phyloP scores from a whole-genome alignment of 2,797 vertebrate species.

The Galago senegalensis region DNA sequence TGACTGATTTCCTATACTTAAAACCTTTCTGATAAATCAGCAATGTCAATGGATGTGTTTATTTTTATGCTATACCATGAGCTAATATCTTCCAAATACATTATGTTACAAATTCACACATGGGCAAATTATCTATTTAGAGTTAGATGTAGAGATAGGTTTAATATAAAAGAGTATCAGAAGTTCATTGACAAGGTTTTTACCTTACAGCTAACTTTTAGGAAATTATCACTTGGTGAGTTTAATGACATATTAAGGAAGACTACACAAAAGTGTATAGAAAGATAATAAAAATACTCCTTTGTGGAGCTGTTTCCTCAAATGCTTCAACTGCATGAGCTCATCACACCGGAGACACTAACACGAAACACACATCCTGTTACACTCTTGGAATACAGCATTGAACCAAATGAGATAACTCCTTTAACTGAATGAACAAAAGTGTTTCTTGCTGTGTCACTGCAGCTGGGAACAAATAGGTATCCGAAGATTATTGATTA shows the following conservation, averaged over 20 bases:
- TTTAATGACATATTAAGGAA: slow-evolving; percentile 34
- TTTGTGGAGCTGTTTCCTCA: background rate
- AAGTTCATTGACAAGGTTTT: background rate
- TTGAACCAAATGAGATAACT: background rate
- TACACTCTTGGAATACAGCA: background rate
- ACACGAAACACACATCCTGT: background rate
- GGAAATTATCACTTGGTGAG: background rate
- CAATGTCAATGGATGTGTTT: background rate
- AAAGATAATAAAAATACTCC: background rate
- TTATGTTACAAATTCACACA: background rate
- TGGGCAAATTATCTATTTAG: background rate
- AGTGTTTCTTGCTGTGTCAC: background rate
- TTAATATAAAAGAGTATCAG: background rate
- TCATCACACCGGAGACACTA: too few species aligned
- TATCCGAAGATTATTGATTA: background rate
- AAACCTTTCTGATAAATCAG: background rate
- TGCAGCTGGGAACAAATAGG: background rate
- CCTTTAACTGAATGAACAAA: background rate
- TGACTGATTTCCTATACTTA: background rate
- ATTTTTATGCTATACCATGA: background rate
- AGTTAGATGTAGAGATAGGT: background rate
- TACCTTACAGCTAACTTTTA: background rate
- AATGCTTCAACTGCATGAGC: background rate
- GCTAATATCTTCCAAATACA: background rate
- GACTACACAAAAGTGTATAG: background rate